phyloP scores from a whole-genome alignment of 2,888 invertebrate genomes.

The Pseudococcus jackbeardsleyi region DNA sequence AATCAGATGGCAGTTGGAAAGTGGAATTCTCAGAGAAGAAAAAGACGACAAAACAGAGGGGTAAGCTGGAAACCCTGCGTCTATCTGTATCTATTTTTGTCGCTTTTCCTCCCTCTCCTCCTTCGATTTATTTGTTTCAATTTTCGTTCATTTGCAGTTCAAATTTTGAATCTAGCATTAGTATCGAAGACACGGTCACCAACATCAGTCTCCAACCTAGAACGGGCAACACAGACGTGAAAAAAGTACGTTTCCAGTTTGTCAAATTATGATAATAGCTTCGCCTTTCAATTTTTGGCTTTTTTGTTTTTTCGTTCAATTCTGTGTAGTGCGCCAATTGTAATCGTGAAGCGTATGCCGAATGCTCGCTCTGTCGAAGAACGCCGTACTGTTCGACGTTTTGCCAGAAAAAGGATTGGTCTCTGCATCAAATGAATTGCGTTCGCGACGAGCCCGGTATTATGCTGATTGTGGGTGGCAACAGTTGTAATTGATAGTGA shows the following conservation, averaged over 20 bases:
- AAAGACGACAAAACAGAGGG: conserved; percentile 53
- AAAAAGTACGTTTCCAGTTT: conserved; percentile 62
- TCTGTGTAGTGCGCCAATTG: conserved; percentile 86
- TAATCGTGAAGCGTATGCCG: conserved; percentile 87
- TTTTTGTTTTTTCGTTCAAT: not conserved
- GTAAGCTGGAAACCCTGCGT: not conserved
- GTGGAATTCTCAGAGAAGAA: conserved; percentile 22
- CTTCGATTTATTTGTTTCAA: not conserved
- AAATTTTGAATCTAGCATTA: conserved; percentile 15
- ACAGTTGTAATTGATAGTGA: not conserved
- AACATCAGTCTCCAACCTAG: conserved; percentile 64
- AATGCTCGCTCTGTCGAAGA: conserved; percentile 87
- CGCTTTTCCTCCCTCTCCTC: not conserved
- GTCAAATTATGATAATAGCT: too few relatives aligned
- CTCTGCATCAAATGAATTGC: conserved; percentile 79
- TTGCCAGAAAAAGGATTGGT: conserved; percentile 93
- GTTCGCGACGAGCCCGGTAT: conserved; percentile 61
- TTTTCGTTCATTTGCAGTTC: conserved; percentile 10
- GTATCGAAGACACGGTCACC: conserved; percentile 42
- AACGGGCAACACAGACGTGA: conserved; percentile 64
- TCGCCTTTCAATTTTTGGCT: too few relatives aligned
- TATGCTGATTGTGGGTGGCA: conserved; percentile 62
- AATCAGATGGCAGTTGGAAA: conserved; percentile 76
- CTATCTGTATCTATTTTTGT: not conserved
- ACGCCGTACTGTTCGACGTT: conserved; percentile 92